Evolutionary conservation across 2,113 vertebrate genomes (phyloP).

Genomic region (Gnathonemus longibarbis): DNA sequence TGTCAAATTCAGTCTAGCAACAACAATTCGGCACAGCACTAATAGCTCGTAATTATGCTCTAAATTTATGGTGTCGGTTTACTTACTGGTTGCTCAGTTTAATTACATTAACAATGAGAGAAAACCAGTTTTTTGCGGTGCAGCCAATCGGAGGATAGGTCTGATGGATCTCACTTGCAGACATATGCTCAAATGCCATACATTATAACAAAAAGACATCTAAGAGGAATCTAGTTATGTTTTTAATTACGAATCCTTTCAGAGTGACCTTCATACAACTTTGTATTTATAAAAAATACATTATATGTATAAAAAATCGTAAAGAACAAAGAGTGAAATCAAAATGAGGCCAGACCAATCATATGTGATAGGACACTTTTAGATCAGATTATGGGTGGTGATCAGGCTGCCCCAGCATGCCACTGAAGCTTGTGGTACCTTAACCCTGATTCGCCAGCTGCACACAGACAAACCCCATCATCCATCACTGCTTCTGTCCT

Average conservation of each 20-base stretch:
- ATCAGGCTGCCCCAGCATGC: background rate
- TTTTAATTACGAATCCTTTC: constrained; percentile 23
- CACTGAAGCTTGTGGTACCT: background rate
- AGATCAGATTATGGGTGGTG: background rate
- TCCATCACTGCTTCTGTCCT: background rate
- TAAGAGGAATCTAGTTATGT: background rate
- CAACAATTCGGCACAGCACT: background rate
- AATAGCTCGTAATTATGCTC: background rate
- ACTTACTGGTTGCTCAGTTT: background rate
- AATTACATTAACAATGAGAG: background rate
- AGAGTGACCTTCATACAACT: background rate
- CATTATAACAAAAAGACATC: background rate
- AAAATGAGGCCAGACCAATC: background rate
- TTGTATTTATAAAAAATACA: background rate
- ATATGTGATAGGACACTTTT: background rate
- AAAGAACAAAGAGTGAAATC: background rate
- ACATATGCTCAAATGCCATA: background rate
- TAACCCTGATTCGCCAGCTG: background rate
- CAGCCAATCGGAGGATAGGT: background rate
- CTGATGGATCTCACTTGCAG: background rate
- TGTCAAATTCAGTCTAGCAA: background rate
- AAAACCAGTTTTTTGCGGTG: background rate
- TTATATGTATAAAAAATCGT: background rate
- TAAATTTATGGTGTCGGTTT: background rate
- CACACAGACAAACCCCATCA: background rate